phyloP scores from a whole-genome alignment of 2,888 invertebrate species.

The Meloe dianella region DNA sequence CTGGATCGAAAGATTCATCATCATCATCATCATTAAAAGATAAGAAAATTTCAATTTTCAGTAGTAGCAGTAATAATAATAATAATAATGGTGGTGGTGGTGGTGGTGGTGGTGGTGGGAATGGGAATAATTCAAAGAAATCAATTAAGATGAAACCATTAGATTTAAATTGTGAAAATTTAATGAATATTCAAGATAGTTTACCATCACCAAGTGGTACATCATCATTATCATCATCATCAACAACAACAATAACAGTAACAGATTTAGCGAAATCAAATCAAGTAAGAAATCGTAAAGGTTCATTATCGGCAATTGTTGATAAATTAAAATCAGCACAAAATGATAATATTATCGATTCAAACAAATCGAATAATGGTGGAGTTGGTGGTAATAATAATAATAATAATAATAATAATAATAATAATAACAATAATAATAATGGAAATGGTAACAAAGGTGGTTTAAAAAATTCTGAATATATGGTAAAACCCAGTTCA shows the following conservation, averaged over 20 bases:
- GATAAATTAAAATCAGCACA: constrained; percentile 82
- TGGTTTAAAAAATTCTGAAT: constrained; percentile 74
- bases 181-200: constrained; percentile 48
- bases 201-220: constrained; percentile 63
- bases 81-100: no score
- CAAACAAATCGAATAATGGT: constrained; percentile 54
- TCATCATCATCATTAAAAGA: no score
- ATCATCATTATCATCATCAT: constrained; percentile 61
- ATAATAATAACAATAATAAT: no score
- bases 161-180: constrained; percentile 61
- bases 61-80: constrained; percentile 40
- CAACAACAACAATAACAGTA: neutral
- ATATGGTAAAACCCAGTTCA: constrained; percentile 87
- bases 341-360: constrained; percentile 66
- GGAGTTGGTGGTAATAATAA: constrained; percentile 31
- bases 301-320: constrained; percentile 83
- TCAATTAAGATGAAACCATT: constrained; percentile 73
- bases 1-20: constrained; percentile 60
- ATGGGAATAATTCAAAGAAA: constrained; percentile 60
- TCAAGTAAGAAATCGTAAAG: constrained; percentile 72
- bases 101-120: no score
- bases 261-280: constrained; percentile 64
- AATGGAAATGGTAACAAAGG: no score
- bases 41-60: constrained; percentile 42
- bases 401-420: no score